phyloP scores from a whole-genome alignment of 2,888 invertebrate genomes.

The Cryptops parisi region DNA sequence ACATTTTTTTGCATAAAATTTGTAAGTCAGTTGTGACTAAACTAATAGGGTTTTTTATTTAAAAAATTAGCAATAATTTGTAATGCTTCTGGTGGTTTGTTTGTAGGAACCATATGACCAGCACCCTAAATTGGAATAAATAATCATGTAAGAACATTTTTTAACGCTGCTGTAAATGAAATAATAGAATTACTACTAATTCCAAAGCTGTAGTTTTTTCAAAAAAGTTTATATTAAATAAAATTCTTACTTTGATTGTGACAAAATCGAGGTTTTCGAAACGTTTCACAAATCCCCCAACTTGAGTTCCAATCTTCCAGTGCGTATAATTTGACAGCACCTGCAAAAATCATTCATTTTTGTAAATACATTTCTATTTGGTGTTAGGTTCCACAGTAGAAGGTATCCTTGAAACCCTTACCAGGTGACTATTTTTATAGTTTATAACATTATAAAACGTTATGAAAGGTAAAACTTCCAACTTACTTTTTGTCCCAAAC shows the following conservation, averaged over 20 bases:
- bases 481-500: constrained; percentile 21
- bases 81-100: constrained; percentile 15
- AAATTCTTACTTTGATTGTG: constrained; percentile 5
- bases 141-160: background rate
- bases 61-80: constrained; percentile 17
- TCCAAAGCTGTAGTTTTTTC: too few species aligned
- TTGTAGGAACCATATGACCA: constrained; percentile 18
- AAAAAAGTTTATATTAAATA: background rate
- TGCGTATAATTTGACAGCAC: constrained; percentile 3
- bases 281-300: constrained; percentile 9
- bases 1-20: too few species aligned
- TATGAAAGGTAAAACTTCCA: too few species aligned
- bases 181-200: background rate
- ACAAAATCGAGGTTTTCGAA: constrained; percentile 11
- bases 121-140: constrained; percentile 13
- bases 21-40: background rate
- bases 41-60: constrained; percentile 15
- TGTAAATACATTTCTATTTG: background rate
- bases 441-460: too few species aligned
- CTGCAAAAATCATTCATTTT: background rate
- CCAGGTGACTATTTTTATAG: too few species aligned
- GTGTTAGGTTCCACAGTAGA: too few species aligned
- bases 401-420: too few species aligned
- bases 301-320: constrained; percentile 8
- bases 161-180: background rate